A percentile compares a stretch with the other conserved stretches of the same genome.
Evolutionary conservation across 1,140 invertebrate species (phyloP).

Genomic region (Saxidomus purpurata): DNA sequence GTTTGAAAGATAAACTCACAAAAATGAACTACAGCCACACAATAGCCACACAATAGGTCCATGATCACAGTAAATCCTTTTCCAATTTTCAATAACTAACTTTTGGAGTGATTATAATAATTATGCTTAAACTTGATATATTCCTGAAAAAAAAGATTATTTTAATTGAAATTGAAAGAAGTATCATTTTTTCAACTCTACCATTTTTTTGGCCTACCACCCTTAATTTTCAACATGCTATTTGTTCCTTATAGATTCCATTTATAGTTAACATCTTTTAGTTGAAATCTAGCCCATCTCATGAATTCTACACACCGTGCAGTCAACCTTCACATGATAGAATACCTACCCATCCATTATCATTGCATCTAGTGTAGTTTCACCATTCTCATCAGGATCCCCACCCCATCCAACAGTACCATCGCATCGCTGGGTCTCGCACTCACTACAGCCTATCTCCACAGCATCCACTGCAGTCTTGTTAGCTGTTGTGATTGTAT

Average conservation of each 20-base stretch:
- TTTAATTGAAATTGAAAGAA: too few relatives aligned
- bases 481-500: conserved; percentile 12
- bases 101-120: background rate
- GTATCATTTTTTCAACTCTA: too few relatives aligned
- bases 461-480: conserved; percentile 61
- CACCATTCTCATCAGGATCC: conserved; percentile 97
- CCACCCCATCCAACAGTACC: conserved; percentile 95
- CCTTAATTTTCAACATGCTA: too few relatives aligned
- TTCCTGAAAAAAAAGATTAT: too few relatives aligned
- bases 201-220: too few relatives aligned
- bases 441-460: conserved; percentile 58
- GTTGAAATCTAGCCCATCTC: too few relatives aligned
- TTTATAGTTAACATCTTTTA: too few relatives aligned
- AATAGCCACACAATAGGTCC: background rate
- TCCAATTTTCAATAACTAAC: background rate
- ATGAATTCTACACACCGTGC: too few relatives aligned
- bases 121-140: too few relatives aligned
- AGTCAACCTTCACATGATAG: too few relatives aligned
- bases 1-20: background rate
- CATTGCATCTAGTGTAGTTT: conserved; percentile 99
- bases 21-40: background rate
- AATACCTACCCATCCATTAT: conserved; percentile 95
- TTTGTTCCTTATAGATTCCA: too few relatives aligned
- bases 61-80: background rate
- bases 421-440: conserved; percentile 58